Conservation (phyloP, 2,888 invertebrate species). For the Leucophora obtusa region DNA sequence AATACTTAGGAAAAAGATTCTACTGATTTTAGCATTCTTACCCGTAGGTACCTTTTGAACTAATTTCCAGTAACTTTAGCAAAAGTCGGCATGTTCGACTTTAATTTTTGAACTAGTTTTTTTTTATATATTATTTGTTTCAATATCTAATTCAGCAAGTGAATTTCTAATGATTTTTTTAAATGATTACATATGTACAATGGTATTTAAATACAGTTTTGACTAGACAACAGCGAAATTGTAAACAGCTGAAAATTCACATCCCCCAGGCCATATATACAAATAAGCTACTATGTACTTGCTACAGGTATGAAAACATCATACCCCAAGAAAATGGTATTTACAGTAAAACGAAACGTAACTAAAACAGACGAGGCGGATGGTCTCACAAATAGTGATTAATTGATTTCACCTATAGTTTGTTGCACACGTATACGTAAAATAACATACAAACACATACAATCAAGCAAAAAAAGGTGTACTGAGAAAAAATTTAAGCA, state of each 20-base stretch:
- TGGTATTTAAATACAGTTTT: not conserved
- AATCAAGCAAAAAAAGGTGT: conserved; percentile 34
- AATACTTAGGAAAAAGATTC: too few species aligned
- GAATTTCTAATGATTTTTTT: too few species aligned
- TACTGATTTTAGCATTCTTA: too few species aligned
- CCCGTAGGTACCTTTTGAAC: too few species aligned
- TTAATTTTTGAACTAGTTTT: too few species aligned
- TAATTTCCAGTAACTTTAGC: too few species aligned
- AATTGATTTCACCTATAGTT: conserved; percentile 61
- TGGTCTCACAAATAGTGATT: conserved; percentile 61
- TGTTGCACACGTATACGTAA: conserved; percentile 7
- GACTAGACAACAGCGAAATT: conserved; percentile 4
- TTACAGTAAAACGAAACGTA: conserved; percentile 20
- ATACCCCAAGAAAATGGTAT: conserved; percentile 8
- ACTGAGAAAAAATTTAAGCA: conserved; percentile 39
- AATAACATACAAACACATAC: conserved; percentile 5
- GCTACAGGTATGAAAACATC: conserved; percentile 16
- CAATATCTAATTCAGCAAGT: too few species aligned
- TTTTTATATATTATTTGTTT: too few species aligned
- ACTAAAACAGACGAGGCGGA: conserved; percentile 30
- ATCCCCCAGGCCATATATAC: conserved; percentile 7
- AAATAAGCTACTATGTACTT: not conserved
- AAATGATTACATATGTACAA: not conserved
- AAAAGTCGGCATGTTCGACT: too few species aligned
- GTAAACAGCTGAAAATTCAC: conserved; percentile 52